Percentiles rank a stretch among this genome's conserved stretches.
Conservation (phyloP, 2,888 invertebrate genomes). For the Nomada lathburiana region DNA sequence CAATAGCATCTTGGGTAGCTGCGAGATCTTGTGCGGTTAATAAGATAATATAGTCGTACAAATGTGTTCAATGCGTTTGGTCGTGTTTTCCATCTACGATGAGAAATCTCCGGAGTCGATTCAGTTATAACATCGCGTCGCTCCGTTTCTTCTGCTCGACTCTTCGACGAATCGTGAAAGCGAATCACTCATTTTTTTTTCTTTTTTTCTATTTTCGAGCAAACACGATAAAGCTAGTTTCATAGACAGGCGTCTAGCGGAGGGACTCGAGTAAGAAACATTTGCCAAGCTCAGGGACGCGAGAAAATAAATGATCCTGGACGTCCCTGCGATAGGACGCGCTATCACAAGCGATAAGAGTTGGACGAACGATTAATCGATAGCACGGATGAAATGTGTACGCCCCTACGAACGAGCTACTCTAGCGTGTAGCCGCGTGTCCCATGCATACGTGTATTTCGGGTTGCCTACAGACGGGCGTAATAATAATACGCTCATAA, state of each 20-base stretch:
- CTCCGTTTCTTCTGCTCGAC: not conserved
- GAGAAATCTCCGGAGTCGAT: slow-evolving; percentile 19
- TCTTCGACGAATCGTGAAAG: not conserved
- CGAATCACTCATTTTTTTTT: no score
- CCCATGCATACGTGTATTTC: not conserved
- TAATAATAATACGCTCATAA: no score
- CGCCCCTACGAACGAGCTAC: not conserved
- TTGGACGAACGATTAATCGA: slow-evolving; percentile 14
- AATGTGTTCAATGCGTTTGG: slow-evolving; percentile 41
- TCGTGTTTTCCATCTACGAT: slow-evolving; percentile 27
- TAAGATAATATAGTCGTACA: slow-evolving; percentile 34
- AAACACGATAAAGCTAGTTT: not conserved
- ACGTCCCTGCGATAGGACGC: not conserved
- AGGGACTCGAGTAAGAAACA: not conserved
- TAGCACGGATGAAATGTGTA: slow-evolving; percentile 9
- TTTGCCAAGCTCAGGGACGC: slow-evolving; percentile 1
- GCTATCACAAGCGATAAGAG: slow-evolving; percentile 15
- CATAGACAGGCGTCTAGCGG: not conserved
- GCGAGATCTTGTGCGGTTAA: slow-evolving; percentile 56
- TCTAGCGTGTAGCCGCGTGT: not conserved
- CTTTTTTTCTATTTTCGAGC: not conserved
- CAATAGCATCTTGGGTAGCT: slow-evolving; percentile 38
- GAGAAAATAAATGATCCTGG: slow-evolving; percentile 6
- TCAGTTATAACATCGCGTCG: not conserved
- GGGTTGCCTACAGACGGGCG: no score